A percentile compares a stretch with the other conserved stretches of the same genome.
Evolutionary conservation across 2,113 vertebrate species (phyloP).

Genomic region (Hippolais icterina): DNA sequence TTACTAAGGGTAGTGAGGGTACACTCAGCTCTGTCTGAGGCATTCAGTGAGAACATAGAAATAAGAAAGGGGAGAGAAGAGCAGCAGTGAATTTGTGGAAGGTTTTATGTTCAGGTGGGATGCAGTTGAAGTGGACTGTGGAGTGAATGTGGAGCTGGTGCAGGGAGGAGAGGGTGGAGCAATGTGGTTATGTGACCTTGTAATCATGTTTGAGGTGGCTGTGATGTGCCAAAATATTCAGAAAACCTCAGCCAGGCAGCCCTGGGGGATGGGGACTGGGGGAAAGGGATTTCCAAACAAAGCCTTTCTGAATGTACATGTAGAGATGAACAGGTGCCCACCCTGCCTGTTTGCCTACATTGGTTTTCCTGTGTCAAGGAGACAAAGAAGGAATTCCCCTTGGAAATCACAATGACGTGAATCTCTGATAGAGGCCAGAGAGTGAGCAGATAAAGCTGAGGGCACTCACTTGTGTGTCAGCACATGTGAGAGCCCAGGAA

Average conservation of each 20-base stretch:
- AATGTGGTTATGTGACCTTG: background rate
- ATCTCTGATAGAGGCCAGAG: background rate
- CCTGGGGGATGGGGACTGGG: too few species aligned
- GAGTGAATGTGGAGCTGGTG: background rate
- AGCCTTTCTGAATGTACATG: background rate
- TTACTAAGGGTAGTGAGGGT: background rate
- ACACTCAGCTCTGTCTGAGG: background rate
- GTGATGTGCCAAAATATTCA: background rate
- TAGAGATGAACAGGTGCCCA: background rate
- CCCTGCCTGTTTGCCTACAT: background rate
- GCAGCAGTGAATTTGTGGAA: background rate
- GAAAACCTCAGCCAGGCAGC: background rate
- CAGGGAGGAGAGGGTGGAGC: background rate
- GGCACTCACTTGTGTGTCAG: background rate
- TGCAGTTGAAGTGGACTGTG: background rate
- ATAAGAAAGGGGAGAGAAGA: background rate
- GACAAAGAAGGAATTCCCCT: background rate
- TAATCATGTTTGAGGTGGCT: background rate
- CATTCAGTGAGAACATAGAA: background rate
- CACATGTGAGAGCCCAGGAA: background rate
- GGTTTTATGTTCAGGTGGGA: background rate
- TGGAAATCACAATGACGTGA: background rate
- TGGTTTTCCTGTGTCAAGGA: background rate
- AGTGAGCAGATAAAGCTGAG: background rate
- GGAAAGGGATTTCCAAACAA: background rate